phyloP scores from a whole-genome alignment of 2,113 vertebrate genomes.

The Martes martes region DNA sequence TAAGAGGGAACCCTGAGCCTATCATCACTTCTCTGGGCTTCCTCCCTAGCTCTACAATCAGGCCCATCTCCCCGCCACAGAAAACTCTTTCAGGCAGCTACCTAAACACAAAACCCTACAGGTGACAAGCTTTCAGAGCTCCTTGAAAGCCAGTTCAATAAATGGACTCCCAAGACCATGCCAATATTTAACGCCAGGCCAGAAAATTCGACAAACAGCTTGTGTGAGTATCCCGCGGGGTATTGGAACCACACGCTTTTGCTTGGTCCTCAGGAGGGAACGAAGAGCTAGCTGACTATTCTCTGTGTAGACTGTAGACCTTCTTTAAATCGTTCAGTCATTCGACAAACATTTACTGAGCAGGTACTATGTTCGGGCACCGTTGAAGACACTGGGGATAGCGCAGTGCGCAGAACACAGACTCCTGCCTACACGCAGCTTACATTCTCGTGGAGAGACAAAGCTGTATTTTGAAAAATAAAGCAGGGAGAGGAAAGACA shows the following conservation, averaged over 20 bases:
- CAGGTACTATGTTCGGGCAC: too few relatives aligned
- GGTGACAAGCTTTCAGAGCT: background rate
- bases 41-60: background rate
- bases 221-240: background rate
- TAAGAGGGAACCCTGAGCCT: accelerated
- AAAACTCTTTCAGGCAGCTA: background rate
- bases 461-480: too few relatives aligned
- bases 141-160: background rate
- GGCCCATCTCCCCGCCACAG: background rate
- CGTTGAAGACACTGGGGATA: background rate
- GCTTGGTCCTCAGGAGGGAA: background rate
- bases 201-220: background rate
- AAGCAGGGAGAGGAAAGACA: background rate
- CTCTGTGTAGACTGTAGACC: background rate
- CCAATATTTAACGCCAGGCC: background rate
- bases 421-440: background rate
- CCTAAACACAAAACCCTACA: background rate
- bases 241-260: accelerated
- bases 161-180: background rate
- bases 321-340: background rate
- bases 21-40: background rate
- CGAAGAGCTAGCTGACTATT: background rate
- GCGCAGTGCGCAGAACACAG: background rate
- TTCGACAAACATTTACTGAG: background rate
- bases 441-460: background rate